Percentiles rank a stretch among this genome's conserved stretches.
phyloP scores from a whole-genome alignment of 2,888 invertebrate species.

The Sicus ferrugineus region DNA sequence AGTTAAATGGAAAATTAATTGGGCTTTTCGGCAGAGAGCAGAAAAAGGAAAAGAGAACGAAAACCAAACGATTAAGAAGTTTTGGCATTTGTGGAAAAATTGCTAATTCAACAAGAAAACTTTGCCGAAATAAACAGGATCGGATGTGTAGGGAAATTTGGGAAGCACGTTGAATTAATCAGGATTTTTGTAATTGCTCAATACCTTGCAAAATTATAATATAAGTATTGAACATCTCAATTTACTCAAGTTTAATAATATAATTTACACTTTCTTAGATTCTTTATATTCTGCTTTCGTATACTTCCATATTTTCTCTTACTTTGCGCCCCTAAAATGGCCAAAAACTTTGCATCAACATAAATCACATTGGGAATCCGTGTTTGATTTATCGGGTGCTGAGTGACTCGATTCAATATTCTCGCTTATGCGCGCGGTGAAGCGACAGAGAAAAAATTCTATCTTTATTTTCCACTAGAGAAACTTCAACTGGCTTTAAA shows the following conservation, averaged over 20 bases:
- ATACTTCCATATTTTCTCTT: not conserved
- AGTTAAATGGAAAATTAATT: constrained; percentile 28
- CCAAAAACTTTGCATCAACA: constrained; percentile 43
- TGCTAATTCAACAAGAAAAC: constrained; percentile 5
- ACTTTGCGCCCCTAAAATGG: not conserved
- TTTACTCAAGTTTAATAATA: not conserved
- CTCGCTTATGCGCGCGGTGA: not conserved
- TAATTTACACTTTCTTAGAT: not conserved
- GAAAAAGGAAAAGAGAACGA: not conserved
- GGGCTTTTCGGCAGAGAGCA: not conserved
- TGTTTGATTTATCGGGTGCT: constrained; percentile 59
- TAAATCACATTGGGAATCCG: constrained; percentile 52
- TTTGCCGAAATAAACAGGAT: not conserved
- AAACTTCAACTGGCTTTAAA: no score
- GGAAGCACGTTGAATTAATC: not conserved
- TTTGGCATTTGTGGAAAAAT: not conserved
- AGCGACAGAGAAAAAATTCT: no score
- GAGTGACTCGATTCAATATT: constrained; percentile 45
- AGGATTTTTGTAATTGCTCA: not conserved
- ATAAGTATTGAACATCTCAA: not conserved
- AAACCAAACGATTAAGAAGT: not conserved
- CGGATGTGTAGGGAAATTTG: not conserved
- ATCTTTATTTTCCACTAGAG: no score
- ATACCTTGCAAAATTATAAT: not conserved
- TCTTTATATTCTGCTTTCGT: not conserved